Conservation (phyloP, 2,113 vertebrate species). For the Elephas maximus region DNA sequence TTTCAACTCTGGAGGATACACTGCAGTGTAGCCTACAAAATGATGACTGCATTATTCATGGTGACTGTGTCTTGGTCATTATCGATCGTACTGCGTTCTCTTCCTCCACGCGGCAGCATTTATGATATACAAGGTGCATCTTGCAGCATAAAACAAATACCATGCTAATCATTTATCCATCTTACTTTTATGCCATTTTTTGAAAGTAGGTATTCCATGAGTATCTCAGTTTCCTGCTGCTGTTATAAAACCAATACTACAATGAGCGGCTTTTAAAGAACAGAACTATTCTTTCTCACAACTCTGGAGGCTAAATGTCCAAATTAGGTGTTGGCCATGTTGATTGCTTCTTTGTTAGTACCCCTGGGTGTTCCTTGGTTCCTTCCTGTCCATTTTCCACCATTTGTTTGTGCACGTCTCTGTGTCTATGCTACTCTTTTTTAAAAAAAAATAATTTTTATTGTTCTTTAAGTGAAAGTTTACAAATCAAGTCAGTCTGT, state of each 20-base stretch:
- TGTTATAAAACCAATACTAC: too few relatives aligned
- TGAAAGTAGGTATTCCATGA: not conserved
- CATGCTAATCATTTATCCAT: not conserved
- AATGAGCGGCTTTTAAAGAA: too few relatives aligned
- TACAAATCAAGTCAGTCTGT: too few relatives aligned
- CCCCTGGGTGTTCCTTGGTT: not conserved
- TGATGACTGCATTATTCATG: not conserved
- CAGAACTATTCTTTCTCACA: too few relatives aligned
- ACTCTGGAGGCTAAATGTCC: too few relatives aligned
- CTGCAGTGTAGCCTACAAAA: not conserved
- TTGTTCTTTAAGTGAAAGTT: too few relatives aligned
- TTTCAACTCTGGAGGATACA: not conserved
- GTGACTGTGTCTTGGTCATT: not conserved
- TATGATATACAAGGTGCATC: not conserved
- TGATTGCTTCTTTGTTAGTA: not conserved
- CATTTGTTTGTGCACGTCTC: not conserved
- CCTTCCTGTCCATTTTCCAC: not conserved
- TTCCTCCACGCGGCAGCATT: not conserved
- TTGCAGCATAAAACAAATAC: not conserved
- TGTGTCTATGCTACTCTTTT: not conserved
- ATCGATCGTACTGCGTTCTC: accelerated
- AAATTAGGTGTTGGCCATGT: too few relatives aligned
- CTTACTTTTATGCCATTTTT: not conserved
- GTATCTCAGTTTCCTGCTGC: too few relatives aligned
- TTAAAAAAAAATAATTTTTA: too few relatives aligned